A percentile compares a stretch with the other conserved stretches of the same genome.
These are phyloP conservation scores for Brienomyrus longianalis DNA, from an alignment of 2,113 vertebrate species.

Conservation along the genomic window DNA sequence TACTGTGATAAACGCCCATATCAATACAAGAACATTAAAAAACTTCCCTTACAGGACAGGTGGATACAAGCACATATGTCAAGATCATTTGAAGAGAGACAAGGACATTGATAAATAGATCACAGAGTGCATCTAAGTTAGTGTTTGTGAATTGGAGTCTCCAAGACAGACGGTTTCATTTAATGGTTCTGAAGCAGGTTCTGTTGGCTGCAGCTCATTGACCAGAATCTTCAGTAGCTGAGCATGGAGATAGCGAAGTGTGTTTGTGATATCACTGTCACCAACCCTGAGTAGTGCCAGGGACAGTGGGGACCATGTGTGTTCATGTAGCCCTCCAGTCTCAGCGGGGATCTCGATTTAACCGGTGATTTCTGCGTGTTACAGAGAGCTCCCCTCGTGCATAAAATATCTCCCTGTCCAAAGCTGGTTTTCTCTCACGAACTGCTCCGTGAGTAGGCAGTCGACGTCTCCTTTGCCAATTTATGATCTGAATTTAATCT, in stretches of 20 bases:
- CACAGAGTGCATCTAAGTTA: background rate
- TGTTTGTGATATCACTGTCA: constrained; percentile 34
- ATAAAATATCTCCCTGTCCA: background rate
- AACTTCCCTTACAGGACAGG: background rate
- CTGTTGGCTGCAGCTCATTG: background rate
- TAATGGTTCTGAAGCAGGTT: background rate
- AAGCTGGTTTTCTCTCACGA: background rate
- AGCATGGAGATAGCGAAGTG: constrained; percentile 42
- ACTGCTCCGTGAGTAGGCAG: background rate
- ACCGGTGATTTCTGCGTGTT: background rate
- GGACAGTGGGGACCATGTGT: constrained; percentile 32
- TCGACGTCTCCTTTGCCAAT: background rate
- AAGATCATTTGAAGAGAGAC: background rate
- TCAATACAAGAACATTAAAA: background rate
- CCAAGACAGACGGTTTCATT: background rate
- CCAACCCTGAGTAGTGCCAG: constrained; percentile 28
- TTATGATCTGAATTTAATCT: background rate
- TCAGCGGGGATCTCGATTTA: background rate
- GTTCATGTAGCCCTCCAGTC: background rate
- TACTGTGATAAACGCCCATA: constrained; percentile 25
- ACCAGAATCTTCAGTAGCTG: background rate
- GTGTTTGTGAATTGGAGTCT: background rate
- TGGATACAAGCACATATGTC: background rate
- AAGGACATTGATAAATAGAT: background rate
- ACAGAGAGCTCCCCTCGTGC: background rate